Percentiles rank a stretch among this genome's conserved stretches.
These are phyloP conservation scores for Lepus oiostolus DNA, from an alignment of 2,797 vertebrate species.

Conservation along the genomic window DNA sequence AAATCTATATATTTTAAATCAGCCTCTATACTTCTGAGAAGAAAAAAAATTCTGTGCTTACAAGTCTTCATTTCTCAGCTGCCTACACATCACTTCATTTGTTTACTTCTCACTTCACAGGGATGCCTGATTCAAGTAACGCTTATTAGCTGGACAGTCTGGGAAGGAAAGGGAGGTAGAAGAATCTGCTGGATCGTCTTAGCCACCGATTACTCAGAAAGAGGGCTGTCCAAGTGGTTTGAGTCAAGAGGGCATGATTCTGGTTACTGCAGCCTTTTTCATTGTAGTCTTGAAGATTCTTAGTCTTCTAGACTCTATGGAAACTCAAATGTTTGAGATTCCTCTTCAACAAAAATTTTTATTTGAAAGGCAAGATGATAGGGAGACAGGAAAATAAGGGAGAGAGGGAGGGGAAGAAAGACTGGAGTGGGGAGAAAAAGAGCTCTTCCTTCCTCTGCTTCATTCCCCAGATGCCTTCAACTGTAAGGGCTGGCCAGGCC, in stretches of 20 bases:
- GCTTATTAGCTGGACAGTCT: background rate
- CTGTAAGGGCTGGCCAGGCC: too few species aligned
- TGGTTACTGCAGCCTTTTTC: background rate
- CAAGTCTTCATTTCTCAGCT: slow-evolving; percentile 37
- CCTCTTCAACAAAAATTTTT: too few species aligned
- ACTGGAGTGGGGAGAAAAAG: too few species aligned
- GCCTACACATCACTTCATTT: background rate
- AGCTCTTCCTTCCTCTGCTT: too few species aligned
- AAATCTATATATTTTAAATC: background rate
- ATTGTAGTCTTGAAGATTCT: background rate
- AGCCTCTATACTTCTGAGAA: slow-evolving; percentile 6
- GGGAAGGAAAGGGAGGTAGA: background rate
- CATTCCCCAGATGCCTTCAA: too few species aligned
- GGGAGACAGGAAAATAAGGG: too few species aligned
- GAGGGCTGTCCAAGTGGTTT: background rate
- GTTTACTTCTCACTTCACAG: slow-evolving; percentile 17
- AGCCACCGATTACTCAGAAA: slow-evolving; percentile 21
- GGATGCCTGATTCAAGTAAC: background rate
- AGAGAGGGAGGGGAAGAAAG: too few species aligned
- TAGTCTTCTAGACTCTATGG: background rate
- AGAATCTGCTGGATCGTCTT: background rate
- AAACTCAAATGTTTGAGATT: slow-evolving; percentile 25
- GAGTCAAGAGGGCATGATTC: slow-evolving; percentile 25
- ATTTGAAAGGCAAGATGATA: too few species aligned
- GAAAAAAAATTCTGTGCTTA: slow-evolving; percentile 26